Base-by-base conservation (phyloP, 2,888 invertebrate species). In the Idaea dimidiata region DNA sequence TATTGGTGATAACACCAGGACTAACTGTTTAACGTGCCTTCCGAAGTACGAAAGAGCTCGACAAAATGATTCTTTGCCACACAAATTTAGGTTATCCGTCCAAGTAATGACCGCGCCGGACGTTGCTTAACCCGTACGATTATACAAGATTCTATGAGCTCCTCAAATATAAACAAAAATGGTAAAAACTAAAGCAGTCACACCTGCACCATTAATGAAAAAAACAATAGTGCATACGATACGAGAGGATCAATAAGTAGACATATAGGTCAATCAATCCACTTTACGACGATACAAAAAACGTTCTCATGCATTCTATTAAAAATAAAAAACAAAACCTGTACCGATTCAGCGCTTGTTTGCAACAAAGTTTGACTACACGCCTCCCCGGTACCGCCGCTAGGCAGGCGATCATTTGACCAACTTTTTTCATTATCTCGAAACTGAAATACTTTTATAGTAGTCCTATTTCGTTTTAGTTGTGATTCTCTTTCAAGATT, bases 351-450 rank as follows among this genome's bases (percentile, higher is more conserved):
- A 43, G 14, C 43, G 8, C 43, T 43, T 8, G 43, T 43, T 43
- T 10, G 14, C 14, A 61, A 10, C 14, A 59, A 53, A 63, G 61
- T 80, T 79, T 57, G 63, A 72, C 57, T 59, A 57, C 74, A 77
- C 81, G 0, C 72, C 62, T 54, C 63, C 14, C 8, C 43, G 43
- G 74, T 75, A 72, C 76, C 74, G 72, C 77, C 79, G 81, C 57
- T 16, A 81, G 78, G 77, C 78, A 78, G 78, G 83, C 80, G 84
- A 87, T 89, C 87, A 88, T 88, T 88, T 86, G 81, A 83, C 80
- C 81, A 89, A 89, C 87, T 89, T 89, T 89, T 89, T 89, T 89
- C 88, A 89, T 89, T 89, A 89, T 88, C 88, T 67, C 67, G 67
- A 72, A 82, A 85, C 83, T 85, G 75, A 83, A 83, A 86, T 83